Evolutionary conservation across 2,888 invertebrate species (phyloP).

Genomic region (Lithophane semibrunnea): DNA sequence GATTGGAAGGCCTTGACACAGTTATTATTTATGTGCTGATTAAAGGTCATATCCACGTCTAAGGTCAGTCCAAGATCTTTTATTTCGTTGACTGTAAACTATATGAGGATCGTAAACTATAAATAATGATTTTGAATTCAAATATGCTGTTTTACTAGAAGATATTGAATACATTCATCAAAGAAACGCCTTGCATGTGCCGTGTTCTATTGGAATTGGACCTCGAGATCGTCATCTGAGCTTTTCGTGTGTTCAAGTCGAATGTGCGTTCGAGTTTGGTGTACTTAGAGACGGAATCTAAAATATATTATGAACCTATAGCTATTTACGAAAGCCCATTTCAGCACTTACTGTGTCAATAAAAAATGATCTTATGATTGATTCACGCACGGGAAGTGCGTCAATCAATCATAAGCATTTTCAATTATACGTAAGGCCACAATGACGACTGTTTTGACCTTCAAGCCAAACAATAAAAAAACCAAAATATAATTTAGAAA

Average conservation of each 20-base stretch:
- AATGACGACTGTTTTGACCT: neutral
- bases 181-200: neutral
- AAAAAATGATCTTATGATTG: neutral
- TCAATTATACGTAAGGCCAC: neutral
- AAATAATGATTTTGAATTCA: neutral
- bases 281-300: neutral
- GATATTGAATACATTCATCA: neutral
- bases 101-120: too few relatives aligned
- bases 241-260: neutral
- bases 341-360: slow-evolving; percentile 1
- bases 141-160: neutral
- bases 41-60: too few relatives aligned
- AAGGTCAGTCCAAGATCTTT: too few relatives aligned
- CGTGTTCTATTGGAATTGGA: too few relatives aligned
- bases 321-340: neutral
- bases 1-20: too few relatives aligned
- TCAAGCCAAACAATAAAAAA: slow-evolving; percentile 23
- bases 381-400: neutral
- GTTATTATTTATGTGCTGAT: too few relatives aligned
- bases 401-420: too few relatives aligned
- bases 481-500: neutral
- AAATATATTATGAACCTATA: neutral
- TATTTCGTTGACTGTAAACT: too few relatives aligned
- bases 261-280: neutral
- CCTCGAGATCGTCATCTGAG: too few relatives aligned